Conservation (phyloP, 2,888 invertebrate species). For the Athalia circularis region DNA sequence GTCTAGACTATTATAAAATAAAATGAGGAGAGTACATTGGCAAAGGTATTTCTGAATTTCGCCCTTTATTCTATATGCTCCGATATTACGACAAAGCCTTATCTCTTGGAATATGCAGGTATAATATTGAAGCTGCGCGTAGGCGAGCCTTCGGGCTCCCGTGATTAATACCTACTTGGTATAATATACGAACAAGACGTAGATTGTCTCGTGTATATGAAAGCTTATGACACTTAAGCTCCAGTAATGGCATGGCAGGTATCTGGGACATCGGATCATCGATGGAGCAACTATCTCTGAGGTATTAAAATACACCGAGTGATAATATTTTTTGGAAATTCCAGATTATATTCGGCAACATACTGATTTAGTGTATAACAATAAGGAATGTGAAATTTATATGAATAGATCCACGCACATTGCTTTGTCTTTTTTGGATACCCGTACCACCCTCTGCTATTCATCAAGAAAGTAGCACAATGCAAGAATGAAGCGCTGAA, state of each 20-base stretch:
- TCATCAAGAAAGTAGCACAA: constrained; percentile 5
- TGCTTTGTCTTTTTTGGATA: background rate
- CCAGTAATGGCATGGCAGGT: background rate
- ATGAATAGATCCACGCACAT: background rate
- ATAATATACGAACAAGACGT: background rate
- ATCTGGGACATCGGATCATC: constrained; percentile 3
- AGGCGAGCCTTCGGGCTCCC: no score
- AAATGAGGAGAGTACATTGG: no score
- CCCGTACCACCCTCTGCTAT: background rate
- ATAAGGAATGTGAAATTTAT: background rate
- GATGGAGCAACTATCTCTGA: background rate
- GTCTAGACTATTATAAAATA: no score
- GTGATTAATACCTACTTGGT: background rate
- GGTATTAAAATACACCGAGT: background rate
- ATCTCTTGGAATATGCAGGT: no score
- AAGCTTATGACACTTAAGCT: background rate
- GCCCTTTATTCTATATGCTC: no score
- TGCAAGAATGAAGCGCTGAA: constrained; percentile 9
- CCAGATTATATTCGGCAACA: background rate
- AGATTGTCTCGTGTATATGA: background rate
- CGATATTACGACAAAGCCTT: no score
- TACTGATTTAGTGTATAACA: background rate
- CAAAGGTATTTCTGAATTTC: no score
- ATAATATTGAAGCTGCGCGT: no score
- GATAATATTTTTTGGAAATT: background rate